Evolutionary conservation across 1,140 invertebrate species (phyloP), one percentile per base, ranked within the genome.

Genomic region (Macrocentrus cingulum): DNA sequence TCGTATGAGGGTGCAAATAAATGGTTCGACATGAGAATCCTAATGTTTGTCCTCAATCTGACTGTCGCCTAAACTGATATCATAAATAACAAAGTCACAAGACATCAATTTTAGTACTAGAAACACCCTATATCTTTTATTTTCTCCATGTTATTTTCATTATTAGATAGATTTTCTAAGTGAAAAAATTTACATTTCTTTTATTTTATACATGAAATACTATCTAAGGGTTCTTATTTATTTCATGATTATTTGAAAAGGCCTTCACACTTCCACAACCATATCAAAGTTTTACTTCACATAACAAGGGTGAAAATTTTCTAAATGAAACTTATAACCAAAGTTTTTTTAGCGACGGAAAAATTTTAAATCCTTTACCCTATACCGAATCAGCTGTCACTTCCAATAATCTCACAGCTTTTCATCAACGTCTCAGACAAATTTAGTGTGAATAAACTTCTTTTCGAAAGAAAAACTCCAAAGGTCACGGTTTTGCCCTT

Each of bases 21-120:
- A 75, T 73, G 70, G n/a, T 64, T 76, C 54, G 44, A 75, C 54
- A 22, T n/a, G n/a, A n/a, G n/a, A n/a, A n/a, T 65, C 56, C 60
- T 64, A 68, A 11, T 54, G 51, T 20, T 73, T 69, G 16, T 70
- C 64, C 1, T 58, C 57, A 13, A 72, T 58, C 41, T 73, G 66
- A 7, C 45, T 32, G 5, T 60, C 19, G 25, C 75, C 64, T 16
- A 64, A 41, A 8, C 68, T 72, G 37, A 79, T 72, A 18, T 79
- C 77, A 55, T 74, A 79, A 59, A 79, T 71, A 22, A 79, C 61
- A 23, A 69, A 60, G 18, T 68, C 66, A 56, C 76, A 79, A 15
- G 62, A 69, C 52, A 70, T 65, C 16, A 75, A 36, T 13, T 72
- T 63, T 3, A 52, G 19, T 13, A 71, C 23, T 4, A 74, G 57